A percentile compares a stretch with the other conserved stretches of the same genome.
phyloP scores from a whole-genome alignment of 1,140 invertebrate genomes.

The Agrypnia vestita region DNA sequence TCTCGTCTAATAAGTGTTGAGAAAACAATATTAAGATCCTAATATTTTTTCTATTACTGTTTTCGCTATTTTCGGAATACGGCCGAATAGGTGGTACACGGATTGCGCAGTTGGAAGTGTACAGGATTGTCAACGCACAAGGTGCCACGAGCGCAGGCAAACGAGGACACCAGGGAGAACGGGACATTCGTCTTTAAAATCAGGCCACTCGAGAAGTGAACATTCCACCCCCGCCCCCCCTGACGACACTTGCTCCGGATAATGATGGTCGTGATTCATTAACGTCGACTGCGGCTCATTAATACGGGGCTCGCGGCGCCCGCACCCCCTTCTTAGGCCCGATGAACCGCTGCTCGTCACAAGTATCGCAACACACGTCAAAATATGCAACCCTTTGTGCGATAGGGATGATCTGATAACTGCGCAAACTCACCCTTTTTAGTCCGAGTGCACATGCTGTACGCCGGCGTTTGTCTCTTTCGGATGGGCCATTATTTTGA shows the following conservation, averaged over 20 bases:
- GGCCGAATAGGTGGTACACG: too few species aligned
- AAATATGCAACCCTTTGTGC: neutral
- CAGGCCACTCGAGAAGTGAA: constrained; percentile 12
- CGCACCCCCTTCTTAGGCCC: neutral
- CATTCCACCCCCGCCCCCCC: neutral
- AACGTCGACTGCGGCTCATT: constrained; percentile 51
- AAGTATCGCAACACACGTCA: neutral
- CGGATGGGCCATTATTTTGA: constrained; percentile 17
- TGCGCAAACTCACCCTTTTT: constrained; percentile 3
- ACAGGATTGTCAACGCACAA: neutral
- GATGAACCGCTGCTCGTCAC: neutral
- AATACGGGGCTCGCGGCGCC: constrained; percentile 51
- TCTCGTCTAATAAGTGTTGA: too few species aligned
- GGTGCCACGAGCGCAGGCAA: neutral
- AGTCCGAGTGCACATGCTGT: neutral
- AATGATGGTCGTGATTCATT: constrained; percentile 52
- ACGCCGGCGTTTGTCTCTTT: neutral
- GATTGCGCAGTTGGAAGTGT: too few species aligned
- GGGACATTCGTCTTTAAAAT: neutral
- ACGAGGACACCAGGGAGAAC: neutral
- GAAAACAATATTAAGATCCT: too few species aligned
- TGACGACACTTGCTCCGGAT: constrained; percentile 8
- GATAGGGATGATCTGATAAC: neutral
- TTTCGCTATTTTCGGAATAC: too few species aligned
- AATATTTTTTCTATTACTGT: too few species aligned